Percentiles rank a stretch among this genome's conserved stretches.
phyloP scores from a whole-genome alignment of 92 coral and sea anemone genomes.

The Meandrina meandrites region DNA sequence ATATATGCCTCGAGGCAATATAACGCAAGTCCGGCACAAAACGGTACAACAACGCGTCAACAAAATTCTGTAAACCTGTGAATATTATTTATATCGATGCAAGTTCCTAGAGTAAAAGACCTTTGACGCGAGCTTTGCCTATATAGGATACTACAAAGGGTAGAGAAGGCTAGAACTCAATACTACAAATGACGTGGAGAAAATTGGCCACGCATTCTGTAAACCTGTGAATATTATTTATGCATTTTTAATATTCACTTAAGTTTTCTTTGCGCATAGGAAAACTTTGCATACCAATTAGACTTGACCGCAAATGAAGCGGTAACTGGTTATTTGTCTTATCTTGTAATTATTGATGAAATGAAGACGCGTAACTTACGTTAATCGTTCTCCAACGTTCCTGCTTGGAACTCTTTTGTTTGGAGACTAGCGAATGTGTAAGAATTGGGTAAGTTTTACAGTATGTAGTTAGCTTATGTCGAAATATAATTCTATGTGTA shows the following conservation, averaged over 20 bases:
- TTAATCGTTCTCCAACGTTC: not conserved
- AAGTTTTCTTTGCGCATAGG: not conserved
- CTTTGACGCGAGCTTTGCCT: too few species aligned
- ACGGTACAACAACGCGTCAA: too few species aligned
- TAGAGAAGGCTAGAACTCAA: too few species aligned
- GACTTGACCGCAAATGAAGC: slow-evolving; percentile 20
- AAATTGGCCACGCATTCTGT: too few species aligned
- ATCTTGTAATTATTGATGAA: not conserved
- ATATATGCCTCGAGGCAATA: too few species aligned
- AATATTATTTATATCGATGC: not conserved
- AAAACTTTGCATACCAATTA: slow-evolving; percentile 14
- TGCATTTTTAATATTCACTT: not conserved
- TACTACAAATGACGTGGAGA: too few species aligned
- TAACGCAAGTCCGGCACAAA: too few species aligned
- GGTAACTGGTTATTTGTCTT: slow-evolving; percentile 7
- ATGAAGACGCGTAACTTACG: not conserved
- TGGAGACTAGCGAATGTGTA: not conserved
- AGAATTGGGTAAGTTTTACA: not conserved
- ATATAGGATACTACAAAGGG: too few species aligned
- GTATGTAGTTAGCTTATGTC: not conserved
- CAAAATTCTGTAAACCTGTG: too few species aligned
- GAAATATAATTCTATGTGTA: not conserved
- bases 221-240: not conserved
- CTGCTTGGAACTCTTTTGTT: not conserved
- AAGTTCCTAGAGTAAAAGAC: too few species aligned